Evolutionary conservation across 1,140 invertebrate species (phyloP).

Genomic region (Nebria ingens): DNA sequence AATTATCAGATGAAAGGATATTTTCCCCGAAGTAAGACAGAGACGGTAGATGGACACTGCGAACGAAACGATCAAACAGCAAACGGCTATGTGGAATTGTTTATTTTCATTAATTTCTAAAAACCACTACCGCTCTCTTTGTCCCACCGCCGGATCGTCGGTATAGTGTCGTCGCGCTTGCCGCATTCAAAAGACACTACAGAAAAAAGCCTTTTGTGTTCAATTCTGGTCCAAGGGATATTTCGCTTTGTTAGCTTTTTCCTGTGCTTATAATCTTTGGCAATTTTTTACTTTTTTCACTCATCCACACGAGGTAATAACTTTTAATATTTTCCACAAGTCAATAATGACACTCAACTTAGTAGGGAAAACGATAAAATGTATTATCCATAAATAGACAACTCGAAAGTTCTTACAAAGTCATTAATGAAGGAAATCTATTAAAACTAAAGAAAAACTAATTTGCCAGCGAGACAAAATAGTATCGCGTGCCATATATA

Average conservation of each 20-base stretch:
- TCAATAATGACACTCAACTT: too few species aligned
- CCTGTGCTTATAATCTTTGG: too few species aligned
- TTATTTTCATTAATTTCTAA: slow-evolving; percentile 10
- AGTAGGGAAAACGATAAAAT: too few species aligned
- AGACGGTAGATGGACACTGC: too few species aligned
- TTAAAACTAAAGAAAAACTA: not conserved
- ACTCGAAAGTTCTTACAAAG: too few species aligned
- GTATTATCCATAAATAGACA: too few species aligned
- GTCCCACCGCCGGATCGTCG: not conserved
- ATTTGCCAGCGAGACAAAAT: not conserved
- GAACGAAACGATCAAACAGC: slow-evolving; percentile 5
- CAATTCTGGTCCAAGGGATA: slow-evolving; percentile 7
- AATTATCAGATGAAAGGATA: slow-evolving; percentile 8
- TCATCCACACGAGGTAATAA: too few species aligned
- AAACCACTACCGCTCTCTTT: not conserved
- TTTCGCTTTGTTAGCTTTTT: too few species aligned
- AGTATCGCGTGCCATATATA: not conserved
- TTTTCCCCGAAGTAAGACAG: slow-evolving; percentile 1
- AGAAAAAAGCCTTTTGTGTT: slow-evolving; percentile 1
- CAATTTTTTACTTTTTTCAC: too few species aligned
- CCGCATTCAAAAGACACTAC: not conserved
- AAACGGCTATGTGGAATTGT: not conserved
- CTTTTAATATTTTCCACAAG: too few species aligned
- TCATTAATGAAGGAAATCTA: not conserved
- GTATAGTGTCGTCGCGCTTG: not conserved